A percentile compares a stretch with the other conserved stretches of the same genome.
phyloP scores from a whole-genome alignment of 2,797 vertebrate genomes.

The Choloepus didactylus region DNA sequence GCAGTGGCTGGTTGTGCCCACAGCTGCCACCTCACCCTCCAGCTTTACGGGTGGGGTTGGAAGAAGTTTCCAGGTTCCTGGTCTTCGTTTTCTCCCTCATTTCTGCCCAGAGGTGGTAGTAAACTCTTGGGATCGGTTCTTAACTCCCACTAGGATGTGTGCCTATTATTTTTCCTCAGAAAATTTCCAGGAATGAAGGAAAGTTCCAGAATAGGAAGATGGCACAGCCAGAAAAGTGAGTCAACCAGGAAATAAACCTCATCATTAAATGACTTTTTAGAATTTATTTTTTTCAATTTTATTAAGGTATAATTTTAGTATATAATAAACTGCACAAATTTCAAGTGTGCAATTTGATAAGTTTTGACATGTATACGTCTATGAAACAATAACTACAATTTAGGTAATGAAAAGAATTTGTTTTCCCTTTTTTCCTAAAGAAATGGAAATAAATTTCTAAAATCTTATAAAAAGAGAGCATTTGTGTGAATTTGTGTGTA shows the following conservation, averaged over 20 bases:
- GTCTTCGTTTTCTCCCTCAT: neutral
- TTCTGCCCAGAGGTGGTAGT: neutral
- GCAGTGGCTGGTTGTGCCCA: slow-evolving; percentile 52
- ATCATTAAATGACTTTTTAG: neutral
- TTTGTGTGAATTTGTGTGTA: neutral
- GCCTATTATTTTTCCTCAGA: neutral
- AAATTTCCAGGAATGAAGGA: slow-evolving; percentile 19
- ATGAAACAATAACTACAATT: neutral
- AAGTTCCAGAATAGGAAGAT: neutral
- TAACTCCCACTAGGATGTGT: neutral
- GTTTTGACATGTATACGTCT: neutral
- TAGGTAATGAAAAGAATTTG: neutral
- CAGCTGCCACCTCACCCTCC: slow-evolving; percentile 35
- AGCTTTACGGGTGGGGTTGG: neutral
- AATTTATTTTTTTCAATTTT: neutral
- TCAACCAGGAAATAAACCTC: neutral
- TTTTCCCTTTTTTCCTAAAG: neutral
- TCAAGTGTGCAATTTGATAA: neutral
- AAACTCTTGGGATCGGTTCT: neutral
- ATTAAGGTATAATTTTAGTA: neutral
- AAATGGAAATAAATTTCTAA: slow-evolving; percentile 31
- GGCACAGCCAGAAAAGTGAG: neutral
- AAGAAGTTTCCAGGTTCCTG: neutral
- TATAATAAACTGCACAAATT: neutral
- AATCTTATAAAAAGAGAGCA: neutral